Percentiles rank a stretch among this genome's conserved stretches.
Evolutionary conservation across 2,888 invertebrate species (phyloP).

Genomic region (Mesorhabditis belari): DNA sequence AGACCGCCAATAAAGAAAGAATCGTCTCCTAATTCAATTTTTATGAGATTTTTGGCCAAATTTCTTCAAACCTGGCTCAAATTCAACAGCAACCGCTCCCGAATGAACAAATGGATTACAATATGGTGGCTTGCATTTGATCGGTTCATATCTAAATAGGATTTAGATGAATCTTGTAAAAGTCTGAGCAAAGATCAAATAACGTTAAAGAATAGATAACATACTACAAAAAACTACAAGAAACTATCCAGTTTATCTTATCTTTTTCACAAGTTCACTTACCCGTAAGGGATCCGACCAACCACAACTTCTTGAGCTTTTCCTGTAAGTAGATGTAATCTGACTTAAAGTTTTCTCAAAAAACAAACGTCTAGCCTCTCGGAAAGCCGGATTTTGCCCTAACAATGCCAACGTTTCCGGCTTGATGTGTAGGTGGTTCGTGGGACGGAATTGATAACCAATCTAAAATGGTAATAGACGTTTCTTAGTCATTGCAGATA

Average conservation of each 20-base stretch:
- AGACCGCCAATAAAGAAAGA: constrained; percentile 45
- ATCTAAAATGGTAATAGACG: constrained; percentile 10
- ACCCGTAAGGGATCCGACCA: constrained; percentile 43
- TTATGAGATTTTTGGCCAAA: background rate
- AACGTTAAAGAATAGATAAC: too few relatives aligned
- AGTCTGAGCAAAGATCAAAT: too few relatives aligned
- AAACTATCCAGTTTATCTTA: too few relatives aligned
- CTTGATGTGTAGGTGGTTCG: constrained; percentile 41
- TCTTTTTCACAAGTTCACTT: too few relatives aligned
- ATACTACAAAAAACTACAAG: too few relatives aligned
- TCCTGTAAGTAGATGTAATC: too few relatives aligned
- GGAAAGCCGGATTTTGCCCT: constrained; percentile 40
- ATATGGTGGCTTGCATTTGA: constrained; percentile 48
- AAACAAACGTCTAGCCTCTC: constrained; percentile 38
- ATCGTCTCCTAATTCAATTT: constrained; percentile 35
- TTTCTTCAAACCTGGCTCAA: constrained; percentile 27
- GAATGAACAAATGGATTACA: constrained; percentile 49
- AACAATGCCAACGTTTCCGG: constrained; percentile 40
- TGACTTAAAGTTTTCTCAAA: too few relatives aligned
- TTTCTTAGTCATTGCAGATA: background rate
- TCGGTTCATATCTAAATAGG: constrained; percentile 47
- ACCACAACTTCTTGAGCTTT: constrained; percentile 42
- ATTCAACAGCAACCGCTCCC: constrained; percentile 42
- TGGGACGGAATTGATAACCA: constrained; percentile 41
- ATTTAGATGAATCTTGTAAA: too few relatives aligned